Percentiles rank a stretch among this genome's conserved stretches.
phyloP scores from a whole-genome alignment of 2,797 vertebrate species.

The Notolepis coatsorum region DNA sequence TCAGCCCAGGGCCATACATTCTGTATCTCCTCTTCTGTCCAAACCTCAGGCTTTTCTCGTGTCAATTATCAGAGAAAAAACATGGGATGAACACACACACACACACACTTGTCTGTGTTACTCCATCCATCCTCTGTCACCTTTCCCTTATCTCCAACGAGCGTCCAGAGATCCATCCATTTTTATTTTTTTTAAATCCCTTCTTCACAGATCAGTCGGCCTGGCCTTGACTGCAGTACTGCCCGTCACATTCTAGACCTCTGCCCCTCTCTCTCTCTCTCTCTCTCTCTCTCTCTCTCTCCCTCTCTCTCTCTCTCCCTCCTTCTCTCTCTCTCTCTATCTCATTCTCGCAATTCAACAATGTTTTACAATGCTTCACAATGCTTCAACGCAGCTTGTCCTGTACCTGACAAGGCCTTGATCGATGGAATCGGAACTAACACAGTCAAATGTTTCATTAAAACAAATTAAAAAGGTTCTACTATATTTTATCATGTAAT shows the following conservation, averaged over 20 bases:
- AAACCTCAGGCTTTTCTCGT: constrained; percentile 57
- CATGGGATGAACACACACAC: neutral
- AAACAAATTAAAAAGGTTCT: constrained; percentile 42
- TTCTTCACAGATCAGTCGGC: neutral
- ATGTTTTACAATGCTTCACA: constrained; percentile 16
- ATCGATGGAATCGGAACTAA: constrained; percentile 34
- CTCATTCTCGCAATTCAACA: constrained; percentile 52
- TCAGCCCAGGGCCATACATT: constrained; percentile 38
- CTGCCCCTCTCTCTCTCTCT: neutral
- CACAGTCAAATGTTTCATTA: constrained; percentile 21
- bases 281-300: constrained; percentile 1
- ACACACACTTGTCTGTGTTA: neutral
- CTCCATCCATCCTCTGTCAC: neutral
- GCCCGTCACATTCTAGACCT: neutral
- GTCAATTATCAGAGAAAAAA: constrained; percentile 28
- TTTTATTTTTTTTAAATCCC: neutral
- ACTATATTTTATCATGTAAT: constrained; percentile 59
- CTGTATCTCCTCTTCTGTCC: constrained; percentile 35
- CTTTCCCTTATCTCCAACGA: neutral
- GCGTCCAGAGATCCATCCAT: neutral
- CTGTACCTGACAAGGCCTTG: constrained; percentile 30
- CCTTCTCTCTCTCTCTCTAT: constrained; percentile 11
- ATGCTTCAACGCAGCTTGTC: neutral
- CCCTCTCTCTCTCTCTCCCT: constrained; percentile 9
- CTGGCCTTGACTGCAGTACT: neutral